Evolutionary conservation across 2,113 vertebrate species (phyloP), one percentile per base, ranked within the genome.

Genomic region (Synchiropus splendidus): DNA sequence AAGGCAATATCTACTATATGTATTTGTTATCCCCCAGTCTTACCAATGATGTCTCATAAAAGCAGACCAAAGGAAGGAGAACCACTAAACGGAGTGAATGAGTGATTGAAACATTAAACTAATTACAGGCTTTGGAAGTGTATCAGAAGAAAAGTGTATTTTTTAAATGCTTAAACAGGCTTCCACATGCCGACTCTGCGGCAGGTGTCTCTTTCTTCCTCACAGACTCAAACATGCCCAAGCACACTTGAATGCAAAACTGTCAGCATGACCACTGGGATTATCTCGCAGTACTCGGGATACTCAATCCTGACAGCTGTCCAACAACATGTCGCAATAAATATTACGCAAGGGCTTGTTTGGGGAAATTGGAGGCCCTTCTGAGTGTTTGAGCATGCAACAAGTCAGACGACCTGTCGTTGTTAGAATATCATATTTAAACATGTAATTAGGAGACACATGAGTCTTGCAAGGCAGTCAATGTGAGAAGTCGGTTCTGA

Each of bases 201-300:
- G 47, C 39, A 67, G 70, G 65, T 62, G 68, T 67, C 50, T 27
- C 42, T 62, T 70, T 68, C 51, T 55, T 59, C 37, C 51, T 40
- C 15, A 45, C 39, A 36, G 41, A 72, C 30, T 50, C 27, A 49
- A 48, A 63, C 68, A 4, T 66, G 78, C 64, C 55, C 54, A 54
- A 74, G 70, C 70, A 62, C 30, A 70, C 55, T 35, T 36, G 42
- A 44, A 39, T 38, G 15, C 27, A 14, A 38, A 70, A 45, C 50
- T 31, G 59, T 47, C 55, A 57, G 56, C 45, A 59, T 53, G 54
- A 39, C 43, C 46, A 43, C 31, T 21, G 56, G 45, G 47, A 70
- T 56, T 69, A 57, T 52, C 8, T 42, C 17, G 6, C 44, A 16
- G 36, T n/a, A 34, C 18, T 31, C 31, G 18, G 32, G 21, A 50